phyloP scores from a whole-genome alignment of 2,797 vertebrate genomes.

The Rousettus madagascariensis region DNA sequence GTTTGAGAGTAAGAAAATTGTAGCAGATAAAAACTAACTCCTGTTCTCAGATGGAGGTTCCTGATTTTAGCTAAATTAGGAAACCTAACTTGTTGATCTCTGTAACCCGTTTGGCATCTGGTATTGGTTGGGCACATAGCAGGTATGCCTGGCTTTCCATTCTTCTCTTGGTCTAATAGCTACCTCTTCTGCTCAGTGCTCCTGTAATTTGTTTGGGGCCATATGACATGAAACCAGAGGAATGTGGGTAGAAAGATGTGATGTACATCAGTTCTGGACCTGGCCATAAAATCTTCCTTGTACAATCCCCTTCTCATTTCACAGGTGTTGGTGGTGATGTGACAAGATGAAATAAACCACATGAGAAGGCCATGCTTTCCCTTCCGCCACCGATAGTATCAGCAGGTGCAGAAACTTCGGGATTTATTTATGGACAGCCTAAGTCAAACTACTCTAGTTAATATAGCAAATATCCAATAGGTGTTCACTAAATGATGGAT shows the following conservation, averaged over 20 bases:
- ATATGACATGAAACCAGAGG: neutral
- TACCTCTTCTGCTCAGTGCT: neutral
- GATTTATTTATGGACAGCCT: neutral
- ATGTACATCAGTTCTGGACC: neutral
- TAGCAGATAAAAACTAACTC: neutral
- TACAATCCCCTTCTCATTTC: neutral
- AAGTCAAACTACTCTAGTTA: neutral
- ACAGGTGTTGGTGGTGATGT: neutral
- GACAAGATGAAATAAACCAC: neutral
- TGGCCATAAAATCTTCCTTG: neutral
- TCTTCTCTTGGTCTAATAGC: neutral
- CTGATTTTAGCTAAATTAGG: neutral
- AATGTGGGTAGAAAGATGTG: neutral
- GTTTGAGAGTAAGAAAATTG: neutral
- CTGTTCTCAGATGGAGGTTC: neutral
- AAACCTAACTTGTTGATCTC: neutral
- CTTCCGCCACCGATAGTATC: neutral
- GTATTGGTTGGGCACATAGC: neutral
- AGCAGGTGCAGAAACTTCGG: neutral
- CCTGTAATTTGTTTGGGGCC: neutral
- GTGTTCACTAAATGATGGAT: neutral
- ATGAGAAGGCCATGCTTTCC: neutral
- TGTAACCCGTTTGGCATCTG: neutral
- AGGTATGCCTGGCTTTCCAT: neutral
- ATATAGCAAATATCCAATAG: too few species aligned